phyloP scores from a whole-genome alignment of 2,113 vertebrate genomes.

The Sialia sialis region DNA sequence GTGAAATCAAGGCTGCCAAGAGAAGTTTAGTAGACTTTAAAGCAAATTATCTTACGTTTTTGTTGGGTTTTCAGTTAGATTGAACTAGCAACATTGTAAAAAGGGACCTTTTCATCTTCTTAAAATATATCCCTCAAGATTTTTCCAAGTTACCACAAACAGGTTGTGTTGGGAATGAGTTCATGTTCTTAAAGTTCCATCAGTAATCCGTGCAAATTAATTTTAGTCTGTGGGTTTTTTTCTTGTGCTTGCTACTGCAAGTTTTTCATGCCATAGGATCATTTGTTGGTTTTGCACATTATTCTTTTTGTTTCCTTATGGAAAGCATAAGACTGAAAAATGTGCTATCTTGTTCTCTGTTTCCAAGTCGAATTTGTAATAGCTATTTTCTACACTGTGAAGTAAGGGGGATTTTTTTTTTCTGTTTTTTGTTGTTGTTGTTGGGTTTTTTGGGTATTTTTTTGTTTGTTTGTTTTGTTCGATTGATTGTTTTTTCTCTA shows the following conservation, averaged over 20 bases:
- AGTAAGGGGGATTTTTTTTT: background rate
- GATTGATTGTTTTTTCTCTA: background rate
- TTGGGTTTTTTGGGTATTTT: background rate
- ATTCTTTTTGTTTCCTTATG: slow-evolving; percentile 28
- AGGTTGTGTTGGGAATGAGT: background rate
- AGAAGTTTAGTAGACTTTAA: background rate
- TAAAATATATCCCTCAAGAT: background rate
- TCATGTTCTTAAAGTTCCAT: background rate
- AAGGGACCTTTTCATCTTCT: background rate
- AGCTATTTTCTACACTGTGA: background rate
- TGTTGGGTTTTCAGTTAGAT: background rate
- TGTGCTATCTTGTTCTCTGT: background rate
- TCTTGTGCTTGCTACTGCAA: background rate
- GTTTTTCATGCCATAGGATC: background rate
- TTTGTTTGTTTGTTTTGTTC: too few species aligned
- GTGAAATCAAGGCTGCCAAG: background rate
- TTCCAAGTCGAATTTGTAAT: slow-evolving; percentile 24
- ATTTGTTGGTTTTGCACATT: background rate
- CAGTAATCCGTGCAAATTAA: slow-evolving; percentile 19
- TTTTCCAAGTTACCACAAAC: background rate
- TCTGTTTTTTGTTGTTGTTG: too few species aligned
- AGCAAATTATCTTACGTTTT: background rate
- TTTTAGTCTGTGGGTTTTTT: background rate
- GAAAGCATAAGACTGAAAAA: slow-evolving; percentile 18
- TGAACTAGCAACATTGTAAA: background rate